phyloP scores from a whole-genome alignment of 2,113 vertebrate species.

The Aegithalos caudatus region DNA sequence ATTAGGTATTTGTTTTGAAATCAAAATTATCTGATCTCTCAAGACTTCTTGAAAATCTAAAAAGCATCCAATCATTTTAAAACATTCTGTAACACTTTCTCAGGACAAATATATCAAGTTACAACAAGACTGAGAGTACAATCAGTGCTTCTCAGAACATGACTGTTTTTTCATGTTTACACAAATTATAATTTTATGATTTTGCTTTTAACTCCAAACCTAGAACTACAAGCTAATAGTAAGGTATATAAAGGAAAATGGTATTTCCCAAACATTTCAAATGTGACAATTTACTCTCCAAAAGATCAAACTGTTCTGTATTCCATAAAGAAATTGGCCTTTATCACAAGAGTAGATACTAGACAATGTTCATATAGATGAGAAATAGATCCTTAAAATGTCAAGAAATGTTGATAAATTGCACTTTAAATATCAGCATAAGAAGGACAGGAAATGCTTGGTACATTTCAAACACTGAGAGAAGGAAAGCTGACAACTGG shows the following conservation, averaged over 20 bases:
- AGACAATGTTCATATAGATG: not conserved
- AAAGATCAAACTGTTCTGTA: not conserved
- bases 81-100: not conserved
- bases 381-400: not conserved
- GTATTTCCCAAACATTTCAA: not conserved
- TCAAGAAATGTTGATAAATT: not conserved
- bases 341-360: not conserved
- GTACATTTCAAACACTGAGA: not conserved
- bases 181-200: not conserved
- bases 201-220: not conserved
- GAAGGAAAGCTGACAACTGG: not conserved
- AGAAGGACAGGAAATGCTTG: not conserved
- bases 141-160: not conserved
- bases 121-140: not conserved
- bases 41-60: not conserved
- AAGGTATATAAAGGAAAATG: not conserved
- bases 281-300: not conserved
- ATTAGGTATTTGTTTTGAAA: not conserved
- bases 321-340: not conserved
- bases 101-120: not conserved
- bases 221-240: not conserved
- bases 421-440: not conserved
- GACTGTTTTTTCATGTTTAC: not conserved
- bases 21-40: not conserved
- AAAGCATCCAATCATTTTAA: not conserved